Evolutionary conservation across 2,797 vertebrate genomes (phyloP).

Genomic region (Chelon labrosus): DNA sequence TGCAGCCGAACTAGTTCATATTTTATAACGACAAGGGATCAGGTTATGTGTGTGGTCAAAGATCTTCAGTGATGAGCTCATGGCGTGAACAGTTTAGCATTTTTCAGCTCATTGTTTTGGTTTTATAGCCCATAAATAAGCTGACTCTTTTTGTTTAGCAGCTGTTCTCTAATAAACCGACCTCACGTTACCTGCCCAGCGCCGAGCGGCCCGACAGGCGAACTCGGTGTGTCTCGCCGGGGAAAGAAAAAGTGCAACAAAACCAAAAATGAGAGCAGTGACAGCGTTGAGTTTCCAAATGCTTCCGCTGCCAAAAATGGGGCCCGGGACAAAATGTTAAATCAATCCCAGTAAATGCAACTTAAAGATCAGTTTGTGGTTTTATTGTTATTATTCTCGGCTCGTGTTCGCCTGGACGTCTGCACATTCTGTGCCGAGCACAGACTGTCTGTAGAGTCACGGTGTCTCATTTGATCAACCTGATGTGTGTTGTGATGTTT

Average conservation of each 20-base stretch:
- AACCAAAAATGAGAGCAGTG: background rate
- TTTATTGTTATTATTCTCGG: too few relatives aligned
- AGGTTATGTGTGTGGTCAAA: background rate
- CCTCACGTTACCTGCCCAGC: background rate
- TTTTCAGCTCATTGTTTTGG: constrained; percentile 10
- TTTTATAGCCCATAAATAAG: background rate
- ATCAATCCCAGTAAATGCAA: too few relatives aligned
- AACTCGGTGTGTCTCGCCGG: background rate
- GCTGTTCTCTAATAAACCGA: background rate
- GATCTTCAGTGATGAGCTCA: background rate
- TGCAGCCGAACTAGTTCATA: background rate
- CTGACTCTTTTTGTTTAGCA: background rate
- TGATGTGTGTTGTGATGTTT: too few relatives aligned
- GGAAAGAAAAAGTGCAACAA: background rate
- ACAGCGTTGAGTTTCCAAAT: background rate
- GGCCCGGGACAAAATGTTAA: too few relatives aligned
- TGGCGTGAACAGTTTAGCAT: background rate
- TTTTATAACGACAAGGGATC: background rate
- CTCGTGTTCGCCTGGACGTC: too few relatives aligned
- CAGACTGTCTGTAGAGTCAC: too few relatives aligned
- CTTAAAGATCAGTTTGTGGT: too few relatives aligned
- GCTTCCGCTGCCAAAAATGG: background rate
- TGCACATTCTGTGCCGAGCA: too few relatives aligned
- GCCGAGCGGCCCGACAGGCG: background rate
- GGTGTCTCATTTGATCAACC: too few relatives aligned